Percentiles rank a stretch among this genome's conserved stretches.
These are phyloP conservation scores for Paedocypris micromegethes DNA, from an alignment of 2,797 vertebrate genomes.

Conservation along the genomic window DNA sequence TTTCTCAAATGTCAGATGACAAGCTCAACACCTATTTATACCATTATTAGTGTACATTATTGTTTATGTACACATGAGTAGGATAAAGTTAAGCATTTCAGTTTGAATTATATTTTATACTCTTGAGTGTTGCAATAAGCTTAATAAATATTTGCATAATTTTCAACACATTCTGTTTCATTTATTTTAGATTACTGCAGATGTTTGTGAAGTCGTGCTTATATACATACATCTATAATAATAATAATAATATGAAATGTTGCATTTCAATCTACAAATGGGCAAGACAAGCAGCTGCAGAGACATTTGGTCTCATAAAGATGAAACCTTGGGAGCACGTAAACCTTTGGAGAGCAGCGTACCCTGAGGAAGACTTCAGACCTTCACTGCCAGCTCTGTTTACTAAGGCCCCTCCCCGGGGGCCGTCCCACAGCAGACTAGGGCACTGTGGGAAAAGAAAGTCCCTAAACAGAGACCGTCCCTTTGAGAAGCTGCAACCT, in stretches of 20 bases:
- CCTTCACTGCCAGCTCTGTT: conserved; percentile 30
- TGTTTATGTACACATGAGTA: too few species aligned
- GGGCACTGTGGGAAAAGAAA: conserved; percentile 33
- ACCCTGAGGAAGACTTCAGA: neutral
- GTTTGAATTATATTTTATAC: too few species aligned
- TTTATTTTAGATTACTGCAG: too few species aligned
- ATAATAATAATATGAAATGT: neutral
- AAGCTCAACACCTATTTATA: too few species aligned
- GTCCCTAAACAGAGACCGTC: conserved; percentile 20
- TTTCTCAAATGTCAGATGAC: too few species aligned
- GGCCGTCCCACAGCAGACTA: conserved; percentile 6
- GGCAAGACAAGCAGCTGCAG: conserved; percentile 10
- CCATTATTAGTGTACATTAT: too few species aligned
- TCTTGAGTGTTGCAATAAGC: too few species aligned
- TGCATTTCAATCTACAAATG: conserved; percentile 1
- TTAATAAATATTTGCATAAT: too few species aligned
- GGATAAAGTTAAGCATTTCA: too few species aligned
- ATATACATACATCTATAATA: too few species aligned
- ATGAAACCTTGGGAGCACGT: conserved; percentile 36
- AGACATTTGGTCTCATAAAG: conserved; percentile 19
- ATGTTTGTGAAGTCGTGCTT: too few species aligned
- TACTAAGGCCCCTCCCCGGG: conserved; percentile 21
- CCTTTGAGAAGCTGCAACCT: conserved; percentile 2
- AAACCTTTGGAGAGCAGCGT: conserved; percentile 33
- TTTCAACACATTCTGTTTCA: too few species aligned